Percentiles rank a stretch among this genome's conserved stretches.
Evolutionary conservation across 2,888 invertebrate species (phyloP).

Genomic region (Capitulum mitella): DNA sequence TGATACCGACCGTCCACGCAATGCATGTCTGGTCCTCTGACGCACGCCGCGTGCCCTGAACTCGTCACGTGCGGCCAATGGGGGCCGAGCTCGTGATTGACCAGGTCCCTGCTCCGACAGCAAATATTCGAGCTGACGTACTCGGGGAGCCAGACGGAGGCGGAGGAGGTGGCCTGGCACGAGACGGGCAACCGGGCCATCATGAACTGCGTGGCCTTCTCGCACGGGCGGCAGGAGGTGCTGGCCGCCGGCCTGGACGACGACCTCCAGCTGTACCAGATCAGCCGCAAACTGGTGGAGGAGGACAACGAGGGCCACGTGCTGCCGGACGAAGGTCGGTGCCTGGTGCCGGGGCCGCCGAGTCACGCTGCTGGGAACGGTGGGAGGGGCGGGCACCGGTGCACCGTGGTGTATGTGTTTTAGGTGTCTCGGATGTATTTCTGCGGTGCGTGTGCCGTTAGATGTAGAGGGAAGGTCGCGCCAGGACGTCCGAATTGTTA

Average conservation of each 20-base stretch:
- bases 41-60: too few species aligned
- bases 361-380: too few species aligned
- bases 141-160: slow-evolving; percentile 71
- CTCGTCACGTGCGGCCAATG: too few species aligned
- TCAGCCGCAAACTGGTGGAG: slow-evolving; percentile 4
- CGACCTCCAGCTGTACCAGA: slow-evolving; percentile 21
- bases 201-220: slow-evolving; percentile 72
- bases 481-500: too few species aligned
- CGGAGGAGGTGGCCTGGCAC: slow-evolving; percentile 79
- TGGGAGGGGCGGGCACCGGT: too few species aligned
- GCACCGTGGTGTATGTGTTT: too few species aligned
- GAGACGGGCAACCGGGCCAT: slow-evolving; percentile 83
- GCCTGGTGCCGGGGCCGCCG: neutral
- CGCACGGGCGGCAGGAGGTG: neutral
- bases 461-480: too few species aligned
- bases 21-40: too few species aligned
- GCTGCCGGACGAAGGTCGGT: slow-evolving; percentile 1
- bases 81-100: too few species aligned
- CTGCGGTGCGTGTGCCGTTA: too few species aligned
- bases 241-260: slow-evolving; percentile 23
- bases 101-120: slow-evolving; percentile 56
- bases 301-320: slow-evolving; percentile 2
- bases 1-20: too few species aligned
- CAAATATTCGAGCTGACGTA: slow-evolving; percentile 83
- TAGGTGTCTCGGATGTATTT: too few species aligned